phyloP scores from a whole-genome alignment of 2,888 invertebrate genomes.

The Pycnomerus fuliginosus region DNA sequence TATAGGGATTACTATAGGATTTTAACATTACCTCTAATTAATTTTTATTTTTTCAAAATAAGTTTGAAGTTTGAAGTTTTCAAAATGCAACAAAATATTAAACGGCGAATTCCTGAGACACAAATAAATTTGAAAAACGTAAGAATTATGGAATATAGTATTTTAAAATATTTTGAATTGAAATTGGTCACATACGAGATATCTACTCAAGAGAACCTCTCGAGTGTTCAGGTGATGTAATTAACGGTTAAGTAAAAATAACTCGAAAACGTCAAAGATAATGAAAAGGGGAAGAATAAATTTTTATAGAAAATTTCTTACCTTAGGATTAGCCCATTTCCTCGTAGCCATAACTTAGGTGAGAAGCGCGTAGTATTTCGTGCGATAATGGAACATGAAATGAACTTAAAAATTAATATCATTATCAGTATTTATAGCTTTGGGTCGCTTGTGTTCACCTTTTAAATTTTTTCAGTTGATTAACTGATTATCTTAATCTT shows the following conservation, averaged over 20 bases:
- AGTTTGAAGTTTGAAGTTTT: not conserved
- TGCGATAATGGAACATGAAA: constrained; percentile 12
- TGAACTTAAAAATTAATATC: constrained; percentile 10
- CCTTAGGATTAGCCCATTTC: constrained; percentile 9
- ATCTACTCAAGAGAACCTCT: not conserved
- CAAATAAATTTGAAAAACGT: constrained; percentile 5
- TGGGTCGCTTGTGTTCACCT: constrained; percentile 20
- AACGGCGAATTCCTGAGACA: not conserved
- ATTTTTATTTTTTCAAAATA: not conserved
- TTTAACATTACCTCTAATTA: not conserved
- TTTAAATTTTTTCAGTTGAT: constrained; percentile 5
- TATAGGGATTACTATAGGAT: not conserved
- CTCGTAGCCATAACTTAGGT: constrained; percentile 10
- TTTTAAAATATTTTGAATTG: not conserved
- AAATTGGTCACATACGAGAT: not conserved
- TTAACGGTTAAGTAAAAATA: constrained; percentile 9
- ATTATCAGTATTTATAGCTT: constrained; percentile 18
- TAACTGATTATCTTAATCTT: not conserved
- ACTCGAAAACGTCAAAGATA: constrained; percentile 6
- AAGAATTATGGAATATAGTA: not conserved
- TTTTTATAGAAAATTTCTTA: constrained; percentile 11
- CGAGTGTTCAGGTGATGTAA: constrained; percentile 2
- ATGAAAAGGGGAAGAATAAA: not conserved
- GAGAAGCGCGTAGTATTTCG: constrained; percentile 9
- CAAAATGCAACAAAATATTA: not conserved